Percentiles rank a stretch among this genome's conserved stretches.
phyloP scores from a whole-genome alignment of 2,888 invertebrate species.

The Apotomis turbidana region DNA sequence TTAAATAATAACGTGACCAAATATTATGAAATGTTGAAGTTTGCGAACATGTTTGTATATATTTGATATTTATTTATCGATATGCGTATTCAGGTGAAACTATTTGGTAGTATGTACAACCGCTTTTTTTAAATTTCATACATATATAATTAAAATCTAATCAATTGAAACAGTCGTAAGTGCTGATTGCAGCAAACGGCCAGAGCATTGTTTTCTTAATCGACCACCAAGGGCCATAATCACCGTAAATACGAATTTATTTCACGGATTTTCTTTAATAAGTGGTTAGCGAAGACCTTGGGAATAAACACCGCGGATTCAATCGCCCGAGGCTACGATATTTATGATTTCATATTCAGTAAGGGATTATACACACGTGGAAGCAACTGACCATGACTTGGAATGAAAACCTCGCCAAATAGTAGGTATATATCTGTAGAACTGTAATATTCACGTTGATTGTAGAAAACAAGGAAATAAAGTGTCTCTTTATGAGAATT shows the following conservation, averaged over 20 bases:
- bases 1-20: too few relatives aligned
- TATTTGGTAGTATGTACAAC: too few relatives aligned
- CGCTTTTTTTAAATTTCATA: not conserved
- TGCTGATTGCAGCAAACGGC: constrained; percentile 1
- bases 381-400: not conserved
- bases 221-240: constrained; percentile 46
- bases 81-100: too few relatives aligned
- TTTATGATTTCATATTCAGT: constrained; percentile 22
- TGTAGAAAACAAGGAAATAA: too few relatives aligned
- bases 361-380: constrained; percentile 10
- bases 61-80: too few relatives aligned
- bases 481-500: too few relatives aligned
- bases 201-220: constrained; percentile 30
- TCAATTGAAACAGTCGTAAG: constrained; percentile 11
- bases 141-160: constrained; percentile 17
- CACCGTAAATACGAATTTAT: constrained; percentile 52
- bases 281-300: constrained; percentile 66
- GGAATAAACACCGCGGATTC: constrained; percentile 56
- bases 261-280: constrained; percentile 54
- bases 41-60: too few relatives aligned
- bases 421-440: not conserved
- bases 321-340: constrained; percentile 39
- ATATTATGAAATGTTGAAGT: too few relatives aligned
- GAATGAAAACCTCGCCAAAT: not conserved
- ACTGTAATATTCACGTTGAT: too few relatives aligned